Evolutionary conservation across 2,113 vertebrate genomes (phyloP).

Genomic region (Menidia beryllina): DNA sequence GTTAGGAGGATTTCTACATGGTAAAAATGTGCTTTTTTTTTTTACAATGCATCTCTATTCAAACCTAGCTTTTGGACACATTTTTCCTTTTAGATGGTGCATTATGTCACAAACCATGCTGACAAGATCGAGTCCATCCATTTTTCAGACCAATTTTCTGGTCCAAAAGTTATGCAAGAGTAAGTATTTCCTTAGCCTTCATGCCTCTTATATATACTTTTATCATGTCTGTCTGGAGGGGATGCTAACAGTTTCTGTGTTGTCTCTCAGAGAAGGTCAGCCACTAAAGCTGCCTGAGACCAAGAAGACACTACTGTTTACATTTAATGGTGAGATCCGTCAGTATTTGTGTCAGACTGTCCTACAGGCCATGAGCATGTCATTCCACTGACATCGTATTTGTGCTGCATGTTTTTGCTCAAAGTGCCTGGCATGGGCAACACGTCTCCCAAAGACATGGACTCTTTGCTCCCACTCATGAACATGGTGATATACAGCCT

Average conservation of each 20-base stretch:
- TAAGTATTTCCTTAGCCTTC: constrained; percentile 74
- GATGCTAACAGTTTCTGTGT: background rate
- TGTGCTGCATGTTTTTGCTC: constrained; percentile 12
- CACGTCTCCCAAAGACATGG: constrained; percentile 99
- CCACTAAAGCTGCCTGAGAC: constrained; percentile 98
- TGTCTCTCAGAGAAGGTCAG: constrained; percentile 93
- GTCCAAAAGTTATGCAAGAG: constrained; percentile 99
- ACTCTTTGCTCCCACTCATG: constrained; percentile 94
- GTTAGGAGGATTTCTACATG: background rate
- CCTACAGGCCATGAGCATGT: background rate
- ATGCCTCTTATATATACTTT: background rate
- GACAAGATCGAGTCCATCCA: constrained; percentile 99
- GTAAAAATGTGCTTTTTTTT: background rate
- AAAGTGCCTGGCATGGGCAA: constrained; percentile 98
- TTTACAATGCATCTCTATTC: background rate
- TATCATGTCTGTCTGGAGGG: background rate
- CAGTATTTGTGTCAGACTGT: background rate
- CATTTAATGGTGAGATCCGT: constrained; percentile 95
- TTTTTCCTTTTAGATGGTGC: constrained; percentile 89
- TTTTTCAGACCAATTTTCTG: constrained; percentile 99
- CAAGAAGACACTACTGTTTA: constrained; percentile 98
- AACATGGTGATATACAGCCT: constrained; percentile 99
- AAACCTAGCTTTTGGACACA: background rate
- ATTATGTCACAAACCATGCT: constrained; percentile 94
- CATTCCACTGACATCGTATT: background rate